Percentiles rank a stretch among this genome's conserved stretches.
phyloP scores from a whole-genome alignment of 1,140 invertebrate genomes.

The Hestina assimilis region DNA sequence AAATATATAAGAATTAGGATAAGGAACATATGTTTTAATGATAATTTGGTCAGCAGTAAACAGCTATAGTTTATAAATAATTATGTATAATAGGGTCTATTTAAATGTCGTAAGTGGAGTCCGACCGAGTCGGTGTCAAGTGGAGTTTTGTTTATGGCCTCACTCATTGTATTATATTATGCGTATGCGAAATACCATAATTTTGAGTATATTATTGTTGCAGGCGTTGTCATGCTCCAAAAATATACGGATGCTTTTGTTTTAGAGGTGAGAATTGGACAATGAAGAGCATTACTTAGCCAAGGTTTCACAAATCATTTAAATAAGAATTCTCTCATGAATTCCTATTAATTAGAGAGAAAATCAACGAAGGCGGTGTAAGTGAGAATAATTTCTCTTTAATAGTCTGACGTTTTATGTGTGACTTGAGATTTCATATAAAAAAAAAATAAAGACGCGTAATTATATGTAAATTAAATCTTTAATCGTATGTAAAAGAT shows the following conservation, averaged over 20 bases:
- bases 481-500: no score
- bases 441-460: no score
- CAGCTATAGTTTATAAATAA: background rate
- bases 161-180: slow-evolving; percentile 36
- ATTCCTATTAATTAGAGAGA: slow-evolving; percentile 31
- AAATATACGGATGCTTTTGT: slow-evolving; percentile 38
- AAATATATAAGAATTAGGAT: no score
- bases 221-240: slow-evolving; percentile 38
- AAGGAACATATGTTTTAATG: no score
- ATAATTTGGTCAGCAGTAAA: no score
- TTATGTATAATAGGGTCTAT: slow-evolving; percentile 9
- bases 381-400: slow-evolving; percentile 25
- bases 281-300: slow-evolving; percentile 33
- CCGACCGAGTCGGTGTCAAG: slow-evolving; percentile 25
- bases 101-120: slow-evolving; percentile 15
- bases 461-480: no score
- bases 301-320: slow-evolving; percentile 35
- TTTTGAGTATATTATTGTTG: slow-evolving; percentile 38
- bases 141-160: slow-evolving; percentile 36
- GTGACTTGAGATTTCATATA: slow-evolving; percentile 3
- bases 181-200: slow-evolving; percentile 44
- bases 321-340: slow-evolving; percentile 33
- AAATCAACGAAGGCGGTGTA: slow-evolving; percentile 20
- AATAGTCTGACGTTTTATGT: slow-evolving; percentile 15
- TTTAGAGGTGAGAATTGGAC: slow-evolving; percentile 43